Base-by-base conservation (phyloP, 1,140 invertebrate genomes). In the Diorhabda sublineata region DNA sequence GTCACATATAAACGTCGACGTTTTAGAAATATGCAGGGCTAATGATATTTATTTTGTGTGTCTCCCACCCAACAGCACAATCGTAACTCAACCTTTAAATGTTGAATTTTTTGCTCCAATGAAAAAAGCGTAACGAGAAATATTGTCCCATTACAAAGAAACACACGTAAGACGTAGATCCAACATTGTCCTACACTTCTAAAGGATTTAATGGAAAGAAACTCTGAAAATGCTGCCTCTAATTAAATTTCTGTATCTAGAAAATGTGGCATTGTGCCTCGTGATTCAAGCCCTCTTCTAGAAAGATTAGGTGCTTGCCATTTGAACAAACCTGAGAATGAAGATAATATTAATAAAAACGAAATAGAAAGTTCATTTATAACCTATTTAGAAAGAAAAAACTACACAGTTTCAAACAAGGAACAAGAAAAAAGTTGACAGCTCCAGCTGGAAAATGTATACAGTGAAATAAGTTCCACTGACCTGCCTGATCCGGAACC, bases 11-110 rank as follows among this genome's bases (percentile, higher is more conserved):
- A 52, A 52, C 8, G 45, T 52, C 8, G 45, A 52, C 5, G 8
- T 52, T 52, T 9, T 52, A 9, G 45, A 76, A 57, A 26, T 67
- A 41, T 80, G 78, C 45, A 45, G 70, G 57, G 71, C 76, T 75
- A 73, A 82, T 57, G 71, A 82, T 62, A 80, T 83, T 11, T 64
- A 70, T 41, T 77, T 82, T 60, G 67, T 82, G 5, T 56, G 60
- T 7, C 43, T 67, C 5, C 66, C 66, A 4, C 4, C 68, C 5
- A 69, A 69, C 52, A 11, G 42, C 42, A 65, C 56, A 8, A 56
- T 66, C 58, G 9, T 59, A 8, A n/a, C 41, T 8, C 58, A 59
- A 41, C 58, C 68, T 3, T 61, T 69, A 47, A 63, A 69, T 56
- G 68, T 69, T 3, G 57, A 57, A 65, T 66, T 45, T 26, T 65